Base-by-base conservation (phyloP, 2,113 vertebrate genomes). In the Cricetomys ansorgei region DNA sequence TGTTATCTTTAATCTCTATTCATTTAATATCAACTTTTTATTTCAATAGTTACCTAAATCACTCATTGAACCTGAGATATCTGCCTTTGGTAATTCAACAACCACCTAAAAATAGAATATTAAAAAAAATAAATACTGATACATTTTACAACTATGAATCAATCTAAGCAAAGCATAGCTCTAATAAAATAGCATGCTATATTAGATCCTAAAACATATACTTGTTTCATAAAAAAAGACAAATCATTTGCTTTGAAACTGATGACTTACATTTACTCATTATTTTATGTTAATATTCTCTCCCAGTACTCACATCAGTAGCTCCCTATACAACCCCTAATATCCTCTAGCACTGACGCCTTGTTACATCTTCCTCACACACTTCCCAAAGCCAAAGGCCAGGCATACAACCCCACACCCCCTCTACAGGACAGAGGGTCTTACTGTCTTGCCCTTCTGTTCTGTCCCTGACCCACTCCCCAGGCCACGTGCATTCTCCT, bases 41-140 rank as follows among this genome's bases (percentile, higher is more conserved):
- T 0, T 25, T 73, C 16, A 79, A 73, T 96, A 97, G 96, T 99
- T 98, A 99, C 99, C 99, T 59, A 99, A 98, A 97, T 99, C 99
- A 98, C 98, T 99, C 80, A 99, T 98, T 72, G 99, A 99, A 73
- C 99, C 99, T n/a, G 99, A 99, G 45, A 98, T 95, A 96, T 99
- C 99, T 85, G 97, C 98, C 98, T 99, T 99, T 8, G 98, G 98
- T 89, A 99, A 98, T 94, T 99, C 99, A 85, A 99, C 98, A 62
- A 99, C 99, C 97, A 99, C 99, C 99, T 99, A 96, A 89, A 98
- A 96, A 97, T 89, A 70, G 64, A 95, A 84, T 76, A 92, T 91
- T 27, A n/a, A 67, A 75, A 34, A 92, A 84, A 69, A 69, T 15
- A 9, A 94, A 25, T 9, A 25, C 88, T 59, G 73, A 31, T 9